phyloP scores from a whole-genome alignment of 2,888 invertebrate genomes.

The Trachelus troglodyta region DNA sequence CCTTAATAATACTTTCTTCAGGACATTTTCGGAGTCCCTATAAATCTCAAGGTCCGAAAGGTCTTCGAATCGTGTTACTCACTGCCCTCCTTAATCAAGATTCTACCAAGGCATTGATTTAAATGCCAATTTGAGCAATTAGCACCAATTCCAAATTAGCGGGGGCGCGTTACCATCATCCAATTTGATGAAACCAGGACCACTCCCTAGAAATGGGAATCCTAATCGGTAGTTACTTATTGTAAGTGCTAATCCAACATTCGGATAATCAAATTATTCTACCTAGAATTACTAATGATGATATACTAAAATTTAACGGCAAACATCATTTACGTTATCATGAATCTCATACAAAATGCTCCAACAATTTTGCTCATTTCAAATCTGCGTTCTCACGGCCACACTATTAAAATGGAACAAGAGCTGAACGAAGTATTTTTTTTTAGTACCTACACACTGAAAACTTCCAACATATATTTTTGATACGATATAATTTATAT shows the following conservation, averaged over 20 bases:
- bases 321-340: constrained; percentile 42
- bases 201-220: neutral
- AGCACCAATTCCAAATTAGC: neutral
- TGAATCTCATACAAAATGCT: constrained; percentile 32
- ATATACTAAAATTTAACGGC: constrained; percentile 27
- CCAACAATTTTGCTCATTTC: neutral
- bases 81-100: neutral
- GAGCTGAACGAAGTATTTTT: constrained; percentile 50
- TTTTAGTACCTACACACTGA: constrained; percentile 38
- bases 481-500: constrained; percentile 32
- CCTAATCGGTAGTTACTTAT: neutral
- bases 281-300: neutral
- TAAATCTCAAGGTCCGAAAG: neutral
- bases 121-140: neutral
- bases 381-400: constrained; percentile 3
- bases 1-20: constrained; percentile 1
- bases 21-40: neutral
- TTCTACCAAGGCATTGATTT: neutral
- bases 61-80: neutral
- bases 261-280: neutral
- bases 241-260: neutral
- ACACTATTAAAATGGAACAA: constrained; percentile 23
- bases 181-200: neutral
- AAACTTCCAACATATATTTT: neutral
- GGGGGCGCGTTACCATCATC: neutral